These are phyloP conservation scores for Otus scops DNA, from an alignment of 2,797 vertebrate species.

Conservation along the genomic window DNA sequence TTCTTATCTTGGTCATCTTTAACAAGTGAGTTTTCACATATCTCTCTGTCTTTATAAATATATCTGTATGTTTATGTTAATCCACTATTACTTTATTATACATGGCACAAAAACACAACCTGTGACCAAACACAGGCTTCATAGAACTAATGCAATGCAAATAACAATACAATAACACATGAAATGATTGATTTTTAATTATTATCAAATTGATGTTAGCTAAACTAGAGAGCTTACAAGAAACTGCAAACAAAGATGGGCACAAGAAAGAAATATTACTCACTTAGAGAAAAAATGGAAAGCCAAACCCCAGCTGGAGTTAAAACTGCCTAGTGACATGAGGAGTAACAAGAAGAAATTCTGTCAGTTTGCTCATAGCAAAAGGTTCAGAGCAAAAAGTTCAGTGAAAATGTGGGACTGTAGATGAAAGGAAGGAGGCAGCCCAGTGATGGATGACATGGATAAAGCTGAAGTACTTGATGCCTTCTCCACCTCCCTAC, in stretches of 20 bases:
- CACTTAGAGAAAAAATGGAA: not conserved
- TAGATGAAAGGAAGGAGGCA: not conserved
- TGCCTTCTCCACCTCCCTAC: not conserved
- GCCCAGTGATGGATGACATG: not conserved
- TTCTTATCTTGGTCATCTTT: not conserved
- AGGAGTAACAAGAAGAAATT: not conserved
- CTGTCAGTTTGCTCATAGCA: not conserved
- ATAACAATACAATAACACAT: not conserved
- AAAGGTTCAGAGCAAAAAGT: not conserved
- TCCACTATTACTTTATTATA: not conserved
- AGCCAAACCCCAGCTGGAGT: not conserved
- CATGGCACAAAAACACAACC: not conserved
- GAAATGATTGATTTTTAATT: not conserved
- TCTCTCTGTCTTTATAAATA: not conserved
- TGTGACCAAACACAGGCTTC: not conserved
- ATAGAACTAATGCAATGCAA: not conserved
- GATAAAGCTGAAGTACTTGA: not conserved
- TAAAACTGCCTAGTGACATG: not conserved
- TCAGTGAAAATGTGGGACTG: not conserved
- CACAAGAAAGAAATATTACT: not conserved
- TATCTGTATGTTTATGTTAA: not conserved
- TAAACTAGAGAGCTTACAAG: not conserved
- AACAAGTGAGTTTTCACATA: not conserved
- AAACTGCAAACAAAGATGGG: not conserved
- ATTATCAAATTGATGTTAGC: not conserved